Percentiles rank a stretch among this genome's conserved stretches.
These are phyloP conservation scores for Acestrorhynchus altus DNA, from an alignment of 2,797 vertebrate genomes.

Conservation along the genomic window DNA sequence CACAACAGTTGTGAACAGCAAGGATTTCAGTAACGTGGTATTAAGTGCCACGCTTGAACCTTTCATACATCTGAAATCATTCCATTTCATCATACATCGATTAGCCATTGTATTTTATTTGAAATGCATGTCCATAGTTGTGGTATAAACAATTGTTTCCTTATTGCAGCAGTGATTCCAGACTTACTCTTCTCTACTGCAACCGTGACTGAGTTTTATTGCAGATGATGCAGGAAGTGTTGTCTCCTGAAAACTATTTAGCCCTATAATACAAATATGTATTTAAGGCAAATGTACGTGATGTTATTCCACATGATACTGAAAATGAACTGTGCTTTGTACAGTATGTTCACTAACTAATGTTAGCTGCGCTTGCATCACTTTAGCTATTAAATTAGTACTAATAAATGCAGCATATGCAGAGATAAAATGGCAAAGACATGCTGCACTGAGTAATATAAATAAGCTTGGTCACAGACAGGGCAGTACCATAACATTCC, in stretches of 20 bases:
- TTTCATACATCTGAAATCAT: neutral
- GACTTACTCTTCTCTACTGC: neutral
- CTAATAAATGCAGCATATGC: neutral
- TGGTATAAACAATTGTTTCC: neutral
- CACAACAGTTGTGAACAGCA: too few species aligned
- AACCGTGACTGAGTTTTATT: slow-evolving; percentile 15
- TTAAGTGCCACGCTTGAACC: neutral
- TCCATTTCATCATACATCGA: neutral
- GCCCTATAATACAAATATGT: neutral
- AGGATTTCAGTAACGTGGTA: too few species aligned
- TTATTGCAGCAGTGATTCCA: slow-evolving; percentile 21
- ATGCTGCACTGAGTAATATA: too few species aligned
- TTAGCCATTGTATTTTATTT: too few species aligned
- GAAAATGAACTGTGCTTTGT: neutral
- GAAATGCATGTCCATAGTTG: neutral
- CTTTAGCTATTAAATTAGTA: neutral
- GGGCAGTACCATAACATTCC: too few species aligned
- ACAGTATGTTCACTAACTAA: neutral
- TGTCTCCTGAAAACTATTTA: neutral
- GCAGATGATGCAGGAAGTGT: slow-evolving; percentile 35
- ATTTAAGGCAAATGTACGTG: neutral
- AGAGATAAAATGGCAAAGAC: too few species aligned
- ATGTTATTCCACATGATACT: neutral
- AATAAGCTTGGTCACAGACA: too few species aligned
- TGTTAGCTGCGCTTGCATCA: neutral